Conservation (phyloP, 1,140 invertebrate species). For the Drosophila grimshawi region DNA sequence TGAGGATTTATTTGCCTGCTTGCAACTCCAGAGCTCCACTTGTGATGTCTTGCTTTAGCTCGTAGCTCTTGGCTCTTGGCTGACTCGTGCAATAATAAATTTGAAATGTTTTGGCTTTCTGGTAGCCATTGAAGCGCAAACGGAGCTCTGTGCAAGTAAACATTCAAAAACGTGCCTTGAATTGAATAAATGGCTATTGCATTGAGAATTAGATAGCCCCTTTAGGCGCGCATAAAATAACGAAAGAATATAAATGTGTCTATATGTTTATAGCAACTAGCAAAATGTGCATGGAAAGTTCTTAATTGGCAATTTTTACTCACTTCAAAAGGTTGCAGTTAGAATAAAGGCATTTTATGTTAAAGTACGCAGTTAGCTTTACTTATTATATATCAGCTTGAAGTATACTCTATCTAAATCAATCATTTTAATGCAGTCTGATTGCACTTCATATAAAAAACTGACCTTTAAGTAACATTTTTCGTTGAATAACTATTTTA, state of each 20-base stretch:
- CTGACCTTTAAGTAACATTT: slow-evolving; percentile 19
- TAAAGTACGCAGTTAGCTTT: no score
- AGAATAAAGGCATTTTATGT: no score
- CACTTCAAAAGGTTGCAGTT: no score
- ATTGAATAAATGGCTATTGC: slow-evolving; percentile 7
- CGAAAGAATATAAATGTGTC: no score
- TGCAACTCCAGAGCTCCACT: slow-evolving; percentile 1
- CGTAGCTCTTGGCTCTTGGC: neutral
- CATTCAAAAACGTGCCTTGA: slow-evolving; percentile 45
- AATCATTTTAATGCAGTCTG: neutral
- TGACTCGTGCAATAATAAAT: slow-evolving; percentile 42
- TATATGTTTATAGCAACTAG: no score
- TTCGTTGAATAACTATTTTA: neutral
- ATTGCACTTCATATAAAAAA: slow-evolving; percentile 10
- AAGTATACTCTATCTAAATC: neutral
- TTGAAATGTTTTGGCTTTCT: slow-evolving; percentile 33
- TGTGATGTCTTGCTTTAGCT: slow-evolving; percentile 31
- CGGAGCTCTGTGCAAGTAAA: slow-evolving; percentile 24
- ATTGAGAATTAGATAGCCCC: slow-evolving; percentile 22
- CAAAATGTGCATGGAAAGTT: no score
- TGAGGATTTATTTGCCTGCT: slow-evolving; percentile 29
- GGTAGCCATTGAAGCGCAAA: slow-evolving; percentile 27
- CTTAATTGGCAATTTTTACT: no score
- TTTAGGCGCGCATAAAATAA: neutral
- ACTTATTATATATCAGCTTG: no score